phyloP scores from a whole-genome alignment of 2,113 vertebrate species.

The Poecilia latipinna region DNA sequence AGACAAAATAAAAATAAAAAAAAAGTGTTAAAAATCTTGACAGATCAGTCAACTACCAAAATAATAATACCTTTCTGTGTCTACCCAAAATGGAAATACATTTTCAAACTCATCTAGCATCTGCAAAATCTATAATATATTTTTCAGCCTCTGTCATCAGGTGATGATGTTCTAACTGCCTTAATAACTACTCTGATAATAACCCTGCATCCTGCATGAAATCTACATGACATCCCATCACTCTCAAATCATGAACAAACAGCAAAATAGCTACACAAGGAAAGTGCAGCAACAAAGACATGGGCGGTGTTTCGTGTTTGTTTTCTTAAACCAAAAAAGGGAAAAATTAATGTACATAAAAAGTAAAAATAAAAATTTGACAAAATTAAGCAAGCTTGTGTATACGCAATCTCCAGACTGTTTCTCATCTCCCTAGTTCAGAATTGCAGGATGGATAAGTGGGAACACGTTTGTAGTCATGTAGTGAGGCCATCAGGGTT shows the following conservation, averaged over 20 bases:
- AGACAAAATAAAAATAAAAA: too few species aligned
- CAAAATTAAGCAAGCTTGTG: too few species aligned
- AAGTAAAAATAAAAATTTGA: too few species aligned
- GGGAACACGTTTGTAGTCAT: constrained; percentile 48
- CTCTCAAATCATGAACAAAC: too few species aligned
- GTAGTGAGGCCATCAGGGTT: constrained; percentile 29
- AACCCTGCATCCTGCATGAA: too few species aligned
- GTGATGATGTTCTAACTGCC: not conserved
- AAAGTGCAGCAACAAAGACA: not conserved
- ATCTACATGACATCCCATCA: too few species aligned
- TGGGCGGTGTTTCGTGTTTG: not conserved
- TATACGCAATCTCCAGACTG: constrained; percentile 13
- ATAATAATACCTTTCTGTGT: too few species aligned
- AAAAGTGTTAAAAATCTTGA: too few species aligned
- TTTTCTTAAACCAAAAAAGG: not conserved
- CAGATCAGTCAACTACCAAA: too few species aligned
- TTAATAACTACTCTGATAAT: not conserved
- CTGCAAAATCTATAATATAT: not conserved
- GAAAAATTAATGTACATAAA: too few species aligned
- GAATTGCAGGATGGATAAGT: constrained; percentile 40
- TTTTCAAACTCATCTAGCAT: not conserved
- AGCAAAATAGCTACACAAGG: not conserved
- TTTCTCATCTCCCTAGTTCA: not conserved
- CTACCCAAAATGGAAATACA: not conserved
- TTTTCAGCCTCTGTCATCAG: not conserved